Evolutionary conservation across 2,888 invertebrate genomes (phyloP), one percentile per base, ranked within the genome.

Genomic region (Uropetala carovei): DNA sequence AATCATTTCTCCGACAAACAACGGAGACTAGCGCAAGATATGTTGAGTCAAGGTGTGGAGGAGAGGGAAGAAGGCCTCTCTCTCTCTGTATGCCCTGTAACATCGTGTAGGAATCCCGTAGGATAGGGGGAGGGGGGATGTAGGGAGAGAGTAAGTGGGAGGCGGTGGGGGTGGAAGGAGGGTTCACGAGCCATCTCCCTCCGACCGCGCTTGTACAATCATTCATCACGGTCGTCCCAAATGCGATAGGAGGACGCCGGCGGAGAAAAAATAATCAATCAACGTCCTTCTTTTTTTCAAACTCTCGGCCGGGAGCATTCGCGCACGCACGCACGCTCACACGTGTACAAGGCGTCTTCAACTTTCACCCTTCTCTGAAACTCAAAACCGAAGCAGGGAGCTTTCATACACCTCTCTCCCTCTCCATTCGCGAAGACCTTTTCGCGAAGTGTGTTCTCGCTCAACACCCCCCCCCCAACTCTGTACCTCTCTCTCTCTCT

Each of bases 221-320:
- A 68, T 68, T 68, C 68, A 68, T 68, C 68, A 68, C 68, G 68
- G 8, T 68, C 68, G 68, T 68, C n/a, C 68, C 68, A 68, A 68
- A 68, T 68, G 68, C n/a, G 68, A 64, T 16, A 64, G 64, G 14
- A n/a, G 14, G 43, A 43, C 43, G 43, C 43, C 43, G 43, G 43
- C 43, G 43, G 64, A 64, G 64, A 68, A 68, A 68, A 68, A 68
- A 68, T 68, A n/a, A 68, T 68, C 68, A n/a, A 68, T 68, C 68
- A 68, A 68, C 68, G 68, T 68, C 22, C 68, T 68, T 22, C n/a
- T n/a, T 68, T 16, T n/a, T n/a, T 64, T 64, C n/a, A 64, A 64
- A 64, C 16, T 5, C 64, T 43, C 43, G 43, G 64, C 64, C 64
- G 64, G 64, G 64, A 64, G 64, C 64, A 64, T 64, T 10, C 7